Evolutionary conservation across 2,888 invertebrate genomes (phyloP).

Genomic region (Palloptera scutellata): DNA sequence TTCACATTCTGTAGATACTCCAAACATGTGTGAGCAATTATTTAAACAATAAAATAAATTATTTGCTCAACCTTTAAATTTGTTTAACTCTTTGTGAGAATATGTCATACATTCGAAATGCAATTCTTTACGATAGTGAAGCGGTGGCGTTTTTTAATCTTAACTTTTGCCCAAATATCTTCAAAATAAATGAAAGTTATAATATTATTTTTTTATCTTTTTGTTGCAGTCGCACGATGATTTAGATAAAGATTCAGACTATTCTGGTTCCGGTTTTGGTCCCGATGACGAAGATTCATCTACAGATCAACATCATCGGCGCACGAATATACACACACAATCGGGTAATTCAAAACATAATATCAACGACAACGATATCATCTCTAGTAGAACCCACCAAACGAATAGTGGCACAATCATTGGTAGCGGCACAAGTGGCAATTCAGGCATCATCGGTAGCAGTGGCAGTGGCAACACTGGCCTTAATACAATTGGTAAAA

Average conservation of each 20-base stretch:
- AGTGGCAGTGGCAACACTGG: constrained; percentile 57
- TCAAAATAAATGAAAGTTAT: too few species aligned
- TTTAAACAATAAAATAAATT: too few species aligned
- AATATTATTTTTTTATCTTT: background rate
- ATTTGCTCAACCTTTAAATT: too few species aligned
- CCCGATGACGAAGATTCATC: constrained; percentile 80
- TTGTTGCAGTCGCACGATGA: constrained; percentile 63
- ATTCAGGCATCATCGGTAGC: constrained; percentile 58
- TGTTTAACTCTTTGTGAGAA: too few species aligned
- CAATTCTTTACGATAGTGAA: too few species aligned
- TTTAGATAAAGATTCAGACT: constrained; percentile 76
- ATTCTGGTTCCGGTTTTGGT: constrained; percentile 86
- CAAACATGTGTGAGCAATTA: too few species aligned
- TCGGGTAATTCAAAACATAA: constrained; percentile 53
- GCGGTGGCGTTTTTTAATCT: too few species aligned
- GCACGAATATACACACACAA: constrained; percentile 48
- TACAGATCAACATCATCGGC: constrained; percentile 54
- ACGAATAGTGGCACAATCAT: constrained; percentile 62
- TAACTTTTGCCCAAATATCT: too few species aligned
- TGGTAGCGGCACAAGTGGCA: constrained; percentile 60
- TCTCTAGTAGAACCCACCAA: constrained; percentile 57
- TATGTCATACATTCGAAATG: too few species aligned
- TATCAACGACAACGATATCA: constrained; percentile 55
- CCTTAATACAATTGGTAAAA: constrained; percentile 63
- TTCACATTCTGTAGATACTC: too few species aligned